A percentile compares a stretch with the other conserved stretches of the same genome.
Conservation (phyloP, 2,797 vertebrate genomes). For the Fistularia tabacaria region DNA sequence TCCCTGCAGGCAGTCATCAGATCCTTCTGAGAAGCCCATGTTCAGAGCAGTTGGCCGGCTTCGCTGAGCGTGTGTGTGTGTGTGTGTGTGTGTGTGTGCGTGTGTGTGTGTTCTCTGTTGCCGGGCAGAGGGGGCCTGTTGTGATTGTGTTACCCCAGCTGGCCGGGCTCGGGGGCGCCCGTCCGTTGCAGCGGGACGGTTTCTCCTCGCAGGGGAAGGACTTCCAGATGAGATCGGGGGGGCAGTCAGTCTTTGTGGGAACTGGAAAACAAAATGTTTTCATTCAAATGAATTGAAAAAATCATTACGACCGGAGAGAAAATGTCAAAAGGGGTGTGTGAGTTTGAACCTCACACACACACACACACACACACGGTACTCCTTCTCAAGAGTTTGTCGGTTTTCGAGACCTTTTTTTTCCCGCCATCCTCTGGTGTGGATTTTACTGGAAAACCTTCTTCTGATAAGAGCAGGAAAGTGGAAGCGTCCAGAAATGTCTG, state of each 20-base stretch:
- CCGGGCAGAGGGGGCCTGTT: slow-evolving; percentile 43
- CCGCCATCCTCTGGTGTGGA: too few species aligned
- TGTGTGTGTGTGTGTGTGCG: slow-evolving; percentile 17
- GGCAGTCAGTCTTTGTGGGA: background rate
- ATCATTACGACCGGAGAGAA: too few species aligned
- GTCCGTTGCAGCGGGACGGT: slow-evolving; percentile 40
- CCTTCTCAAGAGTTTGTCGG: too few species aligned
- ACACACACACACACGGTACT: too few species aligned
- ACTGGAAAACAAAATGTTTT: background rate
- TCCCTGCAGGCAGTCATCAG: slow-evolving; percentile 9
- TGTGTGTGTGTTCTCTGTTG: too few species aligned
- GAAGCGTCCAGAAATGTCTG: too few species aligned
- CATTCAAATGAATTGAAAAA: too few species aligned
- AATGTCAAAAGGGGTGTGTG: too few species aligned
- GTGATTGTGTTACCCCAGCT: slow-evolving; percentile 50
- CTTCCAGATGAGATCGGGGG: slow-evolving; percentile 21
- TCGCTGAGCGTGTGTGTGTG: background rate
- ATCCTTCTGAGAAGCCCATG: slow-evolving; percentile 10
- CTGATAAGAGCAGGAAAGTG: too few species aligned
- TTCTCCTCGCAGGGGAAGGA: slow-evolving; percentile 30
- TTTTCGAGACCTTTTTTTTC: too few species aligned
- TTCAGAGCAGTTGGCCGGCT: slow-evolving; percentile 32
- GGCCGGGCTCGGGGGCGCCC: slow-evolving; percentile 37
- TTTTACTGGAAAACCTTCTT: too few species aligned
- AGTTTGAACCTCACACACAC: too few species aligned